These are phyloP conservation scores for Accipiter cooperii DNA, from an alignment of 2,113 vertebrate genomes.

Conservation along the genomic window DNA sequence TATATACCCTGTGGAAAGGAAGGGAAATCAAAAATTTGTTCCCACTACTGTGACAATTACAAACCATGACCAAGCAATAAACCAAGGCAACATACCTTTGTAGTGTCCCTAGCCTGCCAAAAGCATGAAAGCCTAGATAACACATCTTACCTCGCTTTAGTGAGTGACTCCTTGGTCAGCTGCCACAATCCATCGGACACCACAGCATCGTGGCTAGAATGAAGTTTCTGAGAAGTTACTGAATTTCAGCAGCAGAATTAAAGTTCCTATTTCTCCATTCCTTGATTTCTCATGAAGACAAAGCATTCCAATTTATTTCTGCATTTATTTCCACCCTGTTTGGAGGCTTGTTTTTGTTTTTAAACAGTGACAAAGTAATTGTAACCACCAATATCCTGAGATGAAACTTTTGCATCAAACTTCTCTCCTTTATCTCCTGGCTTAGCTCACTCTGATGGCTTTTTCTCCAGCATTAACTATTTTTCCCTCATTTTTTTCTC, in stretches of 20 bases:
- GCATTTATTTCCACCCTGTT: neutral
- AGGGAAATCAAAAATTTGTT: neutral
- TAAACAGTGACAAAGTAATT: neutral
- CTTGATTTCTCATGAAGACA: neutral
- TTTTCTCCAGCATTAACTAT: neutral
- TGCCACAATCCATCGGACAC: neutral
- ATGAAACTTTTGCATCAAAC: neutral
- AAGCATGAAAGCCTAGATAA: neutral
- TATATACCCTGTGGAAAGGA: neutral
- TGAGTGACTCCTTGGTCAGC: neutral
- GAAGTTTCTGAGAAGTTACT: neutral
- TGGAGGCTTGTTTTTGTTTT: neutral
- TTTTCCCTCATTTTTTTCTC: neutral
- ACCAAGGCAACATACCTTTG: neutral
- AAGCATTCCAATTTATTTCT: neutral
- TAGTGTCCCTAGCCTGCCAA: neutral
- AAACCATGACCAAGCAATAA: neutral
- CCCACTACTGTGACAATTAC: neutral
- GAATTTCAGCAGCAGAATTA: neutral
- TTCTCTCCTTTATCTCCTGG: neutral
- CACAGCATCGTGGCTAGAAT: neutral
- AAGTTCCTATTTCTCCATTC: neutral
- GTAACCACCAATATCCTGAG: neutral
- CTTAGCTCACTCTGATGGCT: neutral
- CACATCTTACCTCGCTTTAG: fast-evolving